Percentiles rank a stretch among this genome's conserved stretches.
phyloP scores from a whole-genome alignment of 2,888 invertebrate genomes.

The Perizoma affinitatum region DNA sequence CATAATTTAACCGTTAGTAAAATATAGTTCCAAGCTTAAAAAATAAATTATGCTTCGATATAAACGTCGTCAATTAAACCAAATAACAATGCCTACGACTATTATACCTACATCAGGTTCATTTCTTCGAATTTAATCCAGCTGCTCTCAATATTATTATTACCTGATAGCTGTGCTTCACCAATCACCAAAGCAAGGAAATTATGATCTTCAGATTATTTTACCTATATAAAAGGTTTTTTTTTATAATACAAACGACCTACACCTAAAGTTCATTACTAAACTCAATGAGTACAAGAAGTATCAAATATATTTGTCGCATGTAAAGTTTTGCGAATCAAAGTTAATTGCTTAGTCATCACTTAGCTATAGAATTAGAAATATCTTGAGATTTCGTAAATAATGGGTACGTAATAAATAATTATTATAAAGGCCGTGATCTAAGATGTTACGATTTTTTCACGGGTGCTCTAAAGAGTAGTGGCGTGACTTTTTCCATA shows the following conservation, averaged over 20 bases:
- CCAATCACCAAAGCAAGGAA: constrained; percentile 36
- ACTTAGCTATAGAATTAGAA: constrained; percentile 16
- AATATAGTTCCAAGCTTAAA: constrained; percentile 62
- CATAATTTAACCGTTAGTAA: constrained; percentile 51
- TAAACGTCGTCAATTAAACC: constrained; percentile 53
- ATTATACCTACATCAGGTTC: constrained; percentile 45
- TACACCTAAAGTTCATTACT: constrained; percentile 33
- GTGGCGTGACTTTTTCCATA: constrained; percentile 94
- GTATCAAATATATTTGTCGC: constrained; percentile 39
- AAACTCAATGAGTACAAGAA: constrained; percentile 33
- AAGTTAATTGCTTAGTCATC: constrained; percentile 17
- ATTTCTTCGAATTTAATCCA: constrained; percentile 31
- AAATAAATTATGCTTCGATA: constrained; percentile 66
- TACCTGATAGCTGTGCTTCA: constrained; percentile 22
- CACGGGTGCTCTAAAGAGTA: constrained; percentile 94
- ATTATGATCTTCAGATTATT: constrained; percentile 28
- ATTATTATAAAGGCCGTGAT: constrained; percentile 28
- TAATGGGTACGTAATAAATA: constrained; percentile 32
- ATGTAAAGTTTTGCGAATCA: constrained; percentile 38
- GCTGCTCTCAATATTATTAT: constrained; percentile 23
- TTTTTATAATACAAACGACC: constrained; percentile 35
- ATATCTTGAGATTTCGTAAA: constrained; percentile 19
- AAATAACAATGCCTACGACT: constrained; percentile 46
- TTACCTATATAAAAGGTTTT: constrained; percentile 34
- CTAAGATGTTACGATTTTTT: constrained; percentile 54